Base-by-base conservation (phyloP, 92 coral and sea anemone genomes). In the Actinostola sp. region DNA sequence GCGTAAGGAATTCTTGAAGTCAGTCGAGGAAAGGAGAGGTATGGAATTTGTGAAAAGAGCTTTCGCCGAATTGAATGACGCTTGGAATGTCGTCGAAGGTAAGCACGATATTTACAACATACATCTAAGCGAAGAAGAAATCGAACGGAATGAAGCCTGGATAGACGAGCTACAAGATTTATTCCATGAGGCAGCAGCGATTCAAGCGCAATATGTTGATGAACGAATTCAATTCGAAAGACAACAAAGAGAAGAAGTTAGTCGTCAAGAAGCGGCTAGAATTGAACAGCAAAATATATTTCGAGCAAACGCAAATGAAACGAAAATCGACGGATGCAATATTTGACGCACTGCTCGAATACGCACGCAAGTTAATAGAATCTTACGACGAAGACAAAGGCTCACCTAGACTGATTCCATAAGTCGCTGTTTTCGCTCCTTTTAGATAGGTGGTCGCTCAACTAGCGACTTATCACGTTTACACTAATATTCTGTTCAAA, bases 41-140 rank as follows among this genome's bases (percentile, higher is more conserved):
- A 70, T 54, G n/a, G 64, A 54, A 1, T 34, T 33, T 44, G 67
- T 59, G 11, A 42, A 38, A 38, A 32, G 28, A 44, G 36, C 19
- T 20, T 72, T 72, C 58, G 69, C 57, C 25, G 58, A 56, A 23
- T 42, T 72, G 34, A 24, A 9, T 31, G 58, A 58, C 19, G 68
- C 78, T 4, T 72, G 78, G 78, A 35, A 23, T 29, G 24, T 52
- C 20, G 78, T 72, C 30, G 78, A 72, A 25, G 57, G 68, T 57
- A 72, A 43, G 70, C 70, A 43, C 21, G 69, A 72, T 28, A 28
- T 60, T 59, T 72, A 59, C 17, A 25, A 25, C 14, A 38, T 72
- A 19, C 58, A 39, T 70, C 44, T 72, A 29, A 39, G 43, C 0
- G 59, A 59, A 36, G 78, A 72, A 42, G 70, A 72, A 60, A 28